Conservation (phyloP, 2,888 invertebrate species). For the Lasioglossum pauxillum region DNA sequence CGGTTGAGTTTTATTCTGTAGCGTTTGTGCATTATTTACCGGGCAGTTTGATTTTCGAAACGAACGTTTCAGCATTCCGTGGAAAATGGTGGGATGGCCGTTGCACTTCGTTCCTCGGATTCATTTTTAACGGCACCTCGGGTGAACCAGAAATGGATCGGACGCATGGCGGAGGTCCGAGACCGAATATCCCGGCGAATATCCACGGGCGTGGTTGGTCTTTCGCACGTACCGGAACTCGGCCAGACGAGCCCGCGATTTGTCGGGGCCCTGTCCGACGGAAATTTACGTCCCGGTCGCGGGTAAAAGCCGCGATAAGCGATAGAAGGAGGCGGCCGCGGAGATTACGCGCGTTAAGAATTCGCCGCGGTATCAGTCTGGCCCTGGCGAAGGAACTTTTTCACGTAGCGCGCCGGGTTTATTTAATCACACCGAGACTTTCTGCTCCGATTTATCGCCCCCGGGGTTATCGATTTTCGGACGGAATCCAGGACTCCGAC, state of each 20-base stretch:
- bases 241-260: constrained; percentile 70
- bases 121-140: constrained; percentile 9
- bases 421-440: constrained; percentile 37
- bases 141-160: constrained; percentile 2
- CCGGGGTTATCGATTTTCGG: constrained; percentile 24
- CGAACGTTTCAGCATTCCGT: neutral
- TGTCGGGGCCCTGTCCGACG: constrained; percentile 67
- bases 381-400: constrained; percentile 15
- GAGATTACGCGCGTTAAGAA: constrained; percentile 61
- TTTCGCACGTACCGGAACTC: constrained; percentile 68
- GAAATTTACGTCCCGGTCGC: constrained; percentile 58
- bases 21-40: neutral
- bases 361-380: constrained; percentile 43
- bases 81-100: neutral
- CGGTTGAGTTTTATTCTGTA: neutral
- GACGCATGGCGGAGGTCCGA: neutral
- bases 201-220: constrained; percentile 45
- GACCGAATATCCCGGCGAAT: constrained; percentile 13
- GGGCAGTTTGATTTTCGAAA: neutral
- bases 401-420: constrained; percentile 19
- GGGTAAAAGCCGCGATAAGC: constrained; percentile 60
- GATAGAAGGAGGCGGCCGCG: constrained; percentile 46
- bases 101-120: neutral
- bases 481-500: neutral
- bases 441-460: constrained; percentile 10